Evolutionary conservation across 2,888 invertebrate species (phyloP).

Genomic region (Ametastegia equiseti): DNA sequence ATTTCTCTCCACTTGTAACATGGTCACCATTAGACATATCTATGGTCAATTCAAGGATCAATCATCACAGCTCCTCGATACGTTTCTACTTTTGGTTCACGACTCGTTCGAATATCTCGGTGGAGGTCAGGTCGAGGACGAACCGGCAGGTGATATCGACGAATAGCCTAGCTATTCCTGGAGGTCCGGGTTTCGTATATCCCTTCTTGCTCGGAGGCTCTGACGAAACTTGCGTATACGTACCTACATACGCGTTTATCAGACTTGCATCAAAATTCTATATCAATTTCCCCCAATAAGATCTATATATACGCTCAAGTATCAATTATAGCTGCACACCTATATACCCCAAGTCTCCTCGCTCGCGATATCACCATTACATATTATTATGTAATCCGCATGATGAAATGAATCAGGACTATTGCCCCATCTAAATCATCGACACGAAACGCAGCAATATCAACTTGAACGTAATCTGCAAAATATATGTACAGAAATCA

Average conservation of each 20-base stretch:
- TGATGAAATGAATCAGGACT: background rate
- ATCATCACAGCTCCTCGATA: background rate
- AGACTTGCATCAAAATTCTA: constrained; percentile 1
- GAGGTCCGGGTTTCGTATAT: background rate
- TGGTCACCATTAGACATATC: background rate
- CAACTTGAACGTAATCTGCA: too few relatives aligned
- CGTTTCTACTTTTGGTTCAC: constrained; percentile 1
- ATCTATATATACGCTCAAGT: background rate
- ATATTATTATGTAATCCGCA: constrained; percentile 7
- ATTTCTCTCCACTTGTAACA: background rate
- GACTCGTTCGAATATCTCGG: constrained; percentile 13
- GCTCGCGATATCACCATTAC: too few relatives aligned
- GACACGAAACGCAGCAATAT: too few relatives aligned
- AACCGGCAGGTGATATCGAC: constrained; percentile 23
- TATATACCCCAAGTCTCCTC: too few relatives aligned
- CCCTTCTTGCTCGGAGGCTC: background rate
- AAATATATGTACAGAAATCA: too few relatives aligned
- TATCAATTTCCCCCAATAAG: background rate
- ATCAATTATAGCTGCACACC: background rate
- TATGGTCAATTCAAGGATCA: background rate
- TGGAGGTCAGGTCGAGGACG: constrained; percentile 44
- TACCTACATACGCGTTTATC: background rate
- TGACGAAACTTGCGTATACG: too few relatives aligned
- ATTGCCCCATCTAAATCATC: background rate
- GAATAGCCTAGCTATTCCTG: background rate